Percentiles rank a stretch among this genome's conserved stretches.
Evolutionary conservation across 1,140 invertebrate species (phyloP).

Genomic region (Calosoma granatense): DNA sequence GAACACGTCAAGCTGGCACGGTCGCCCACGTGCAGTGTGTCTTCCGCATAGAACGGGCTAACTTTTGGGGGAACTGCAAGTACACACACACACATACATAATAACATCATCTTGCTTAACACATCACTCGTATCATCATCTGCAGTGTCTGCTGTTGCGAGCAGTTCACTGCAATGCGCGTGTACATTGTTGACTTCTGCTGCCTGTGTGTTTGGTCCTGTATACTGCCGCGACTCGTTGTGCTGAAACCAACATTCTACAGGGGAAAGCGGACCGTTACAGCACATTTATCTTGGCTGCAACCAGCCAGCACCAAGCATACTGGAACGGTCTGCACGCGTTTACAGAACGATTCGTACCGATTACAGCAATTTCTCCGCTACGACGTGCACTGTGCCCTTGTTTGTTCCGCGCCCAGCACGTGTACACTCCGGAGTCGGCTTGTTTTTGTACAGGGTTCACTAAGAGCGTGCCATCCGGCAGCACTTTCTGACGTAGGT

Average conservation of each 20-base stretch:
- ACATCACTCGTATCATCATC: neutral
- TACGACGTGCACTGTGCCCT: conserved; percentile 57
- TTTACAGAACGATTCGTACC: conserved; percentile 46
- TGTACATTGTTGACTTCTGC: neutral
- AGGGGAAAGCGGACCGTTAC: too few relatives aligned
- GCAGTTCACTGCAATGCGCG: neutral
- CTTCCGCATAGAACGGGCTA: conserved; percentile 62
- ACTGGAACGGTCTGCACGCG: too few relatives aligned
- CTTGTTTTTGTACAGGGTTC: conserved; percentile 59
- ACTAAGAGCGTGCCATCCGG: conserved; percentile 63
- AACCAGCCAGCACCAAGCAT: too few relatives aligned
- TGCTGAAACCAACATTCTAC: neutral
- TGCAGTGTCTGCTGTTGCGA: neutral
- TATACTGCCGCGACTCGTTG: neutral
- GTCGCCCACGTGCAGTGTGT: conserved; percentile 64
- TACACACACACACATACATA: conserved; percentile 21
- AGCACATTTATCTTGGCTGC: too few relatives aligned
- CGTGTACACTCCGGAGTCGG: conserved; percentile 67
- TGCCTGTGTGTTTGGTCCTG: neutral
- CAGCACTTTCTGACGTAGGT: conserved; percentile 67
- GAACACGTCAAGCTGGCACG: conserved; percentile 65
- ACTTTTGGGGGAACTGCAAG: conserved; percentile 72
- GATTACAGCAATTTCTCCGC: conserved; percentile 63
- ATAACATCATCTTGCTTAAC: neutral
- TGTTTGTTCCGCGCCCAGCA: conserved; percentile 67